Evolutionary conservation across 2,888 invertebrate genomes (phyloP), one percentile per base, ranked within the genome.

Genomic region (Candidula unifasciata): DNA sequence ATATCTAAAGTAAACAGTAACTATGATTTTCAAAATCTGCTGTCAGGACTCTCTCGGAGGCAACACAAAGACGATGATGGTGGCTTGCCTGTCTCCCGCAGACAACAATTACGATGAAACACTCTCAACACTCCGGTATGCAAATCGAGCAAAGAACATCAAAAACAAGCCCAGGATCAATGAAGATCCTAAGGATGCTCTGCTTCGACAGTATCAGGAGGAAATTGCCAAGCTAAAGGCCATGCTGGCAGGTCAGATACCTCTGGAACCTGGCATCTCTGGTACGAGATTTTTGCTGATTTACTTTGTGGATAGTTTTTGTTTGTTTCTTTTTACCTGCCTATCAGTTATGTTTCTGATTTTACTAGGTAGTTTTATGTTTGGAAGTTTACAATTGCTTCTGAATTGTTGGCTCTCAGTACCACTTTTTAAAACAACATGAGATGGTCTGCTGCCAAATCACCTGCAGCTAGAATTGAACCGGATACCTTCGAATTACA

Each of bases 121-220:
- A 0, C 93, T 97, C 27, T 96, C 93, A 85, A 97, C 97, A 0
- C 93, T 97, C 30, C 94, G 97, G 74, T 97, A 97, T 93, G 97
- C 97, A 0, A 96, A 97, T 89, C 94, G 97, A 84, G 97, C 97
- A 10, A 96, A 97, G 93, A 97, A 97, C 92, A 97, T 97, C 87
- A 96, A 96, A 91, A 97, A 97, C 93, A 94, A 94, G 87, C 97
- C 97, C 0, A 95, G 95, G 91, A 96, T 97, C 35, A 97, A 97
- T 93, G 97, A 97, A 93, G 97, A 98, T 93, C 97, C 97, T 0
- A 97, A 97, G 93, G 97, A 98, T 91, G 96, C 97, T 0, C 95
- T 97, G 91, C 94, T 98, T 18, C 94, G 97, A 18, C 96, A 97
- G 91, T 97, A 97, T 91, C 97, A 97, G 92, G 95, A 96, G 88